These are phyloP conservation scores for Ormyrus labotus DNA, from an alignment of 2,888 invertebrate genomes.

Conservation along the genomic window DNA sequence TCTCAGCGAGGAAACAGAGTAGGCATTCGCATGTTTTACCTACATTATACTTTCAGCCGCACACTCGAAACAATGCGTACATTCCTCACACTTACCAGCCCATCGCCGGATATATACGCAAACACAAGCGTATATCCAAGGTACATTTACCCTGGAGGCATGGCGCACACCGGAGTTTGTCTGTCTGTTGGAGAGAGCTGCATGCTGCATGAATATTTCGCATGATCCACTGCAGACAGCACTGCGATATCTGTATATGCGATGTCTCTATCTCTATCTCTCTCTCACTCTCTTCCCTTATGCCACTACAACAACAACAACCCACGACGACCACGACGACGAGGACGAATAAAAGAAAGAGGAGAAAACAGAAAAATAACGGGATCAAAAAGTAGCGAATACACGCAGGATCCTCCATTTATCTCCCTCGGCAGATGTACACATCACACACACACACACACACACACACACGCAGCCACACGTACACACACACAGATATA, in stretches of 20 bases:
- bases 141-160: slow-evolving; percentile 37
- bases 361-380: slow-evolving; percentile 5
- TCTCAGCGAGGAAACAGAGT: background rate
- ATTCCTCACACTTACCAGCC: background rate
- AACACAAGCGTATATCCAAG: background rate
- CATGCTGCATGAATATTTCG: slow-evolving; percentile 66
- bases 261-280: background rate
- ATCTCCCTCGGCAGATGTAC: background rate
- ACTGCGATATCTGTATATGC: slow-evolving; percentile 16
- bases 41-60: background rate
- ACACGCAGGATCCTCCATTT: no score
- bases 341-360: background rate
- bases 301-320: background rate
- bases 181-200: slow-evolving; percentile 40
- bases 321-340: background rate
- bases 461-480: background rate
- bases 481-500: background rate
- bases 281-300: slow-evolving; percentile 8
- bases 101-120: background rate
- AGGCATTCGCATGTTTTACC: background rate
- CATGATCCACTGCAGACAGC: slow-evolving; percentile 54
- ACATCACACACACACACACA: background rate
- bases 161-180: slow-evolving; percentile 29
- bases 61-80: background rate
- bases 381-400: background rate